Evolutionary conservation across 2,797 vertebrate species (phyloP).

Genomic region (Forpus xanthops): DNA sequence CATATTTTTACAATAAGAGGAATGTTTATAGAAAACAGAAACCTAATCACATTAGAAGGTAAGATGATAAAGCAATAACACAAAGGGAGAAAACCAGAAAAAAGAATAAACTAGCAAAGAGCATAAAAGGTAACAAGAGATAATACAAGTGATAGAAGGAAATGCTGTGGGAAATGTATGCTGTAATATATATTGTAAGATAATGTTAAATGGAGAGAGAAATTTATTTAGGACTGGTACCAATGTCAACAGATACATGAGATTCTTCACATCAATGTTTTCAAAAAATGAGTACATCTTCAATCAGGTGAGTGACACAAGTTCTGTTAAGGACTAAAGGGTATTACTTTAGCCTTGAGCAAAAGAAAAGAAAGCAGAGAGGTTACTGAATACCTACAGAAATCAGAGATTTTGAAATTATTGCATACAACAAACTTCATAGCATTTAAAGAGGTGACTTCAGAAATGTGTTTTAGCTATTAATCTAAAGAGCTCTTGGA

Average conservation of each 20-base stretch:
- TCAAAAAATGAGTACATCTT: neutral
- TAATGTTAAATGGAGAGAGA: neutral
- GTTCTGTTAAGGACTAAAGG: neutral
- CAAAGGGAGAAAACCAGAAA: neutral
- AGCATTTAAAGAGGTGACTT: neutral
- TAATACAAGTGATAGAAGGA: neutral
- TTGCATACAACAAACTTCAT: neutral
- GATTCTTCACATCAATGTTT: neutral
- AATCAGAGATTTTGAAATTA: neutral
- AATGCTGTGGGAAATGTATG: neutral
- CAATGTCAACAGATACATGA: neutral
- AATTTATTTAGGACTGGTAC: neutral
- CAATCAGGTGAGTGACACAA: neutral
- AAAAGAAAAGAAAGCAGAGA: neutral
- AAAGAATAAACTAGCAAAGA: neutral
- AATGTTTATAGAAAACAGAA: neutral
- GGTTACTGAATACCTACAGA: neutral
- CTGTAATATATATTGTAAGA: neutral
- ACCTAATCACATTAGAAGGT: neutral
- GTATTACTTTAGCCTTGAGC: neutral
- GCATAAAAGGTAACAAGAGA: neutral
- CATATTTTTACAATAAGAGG: neutral
- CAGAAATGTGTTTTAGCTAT: neutral
- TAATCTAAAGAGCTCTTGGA: neutral
- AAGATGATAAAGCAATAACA: neutral